phyloP scores from a whole-genome alignment of 2,113 vertebrate genomes.

The Chloropsis hardwickii region DNA sequence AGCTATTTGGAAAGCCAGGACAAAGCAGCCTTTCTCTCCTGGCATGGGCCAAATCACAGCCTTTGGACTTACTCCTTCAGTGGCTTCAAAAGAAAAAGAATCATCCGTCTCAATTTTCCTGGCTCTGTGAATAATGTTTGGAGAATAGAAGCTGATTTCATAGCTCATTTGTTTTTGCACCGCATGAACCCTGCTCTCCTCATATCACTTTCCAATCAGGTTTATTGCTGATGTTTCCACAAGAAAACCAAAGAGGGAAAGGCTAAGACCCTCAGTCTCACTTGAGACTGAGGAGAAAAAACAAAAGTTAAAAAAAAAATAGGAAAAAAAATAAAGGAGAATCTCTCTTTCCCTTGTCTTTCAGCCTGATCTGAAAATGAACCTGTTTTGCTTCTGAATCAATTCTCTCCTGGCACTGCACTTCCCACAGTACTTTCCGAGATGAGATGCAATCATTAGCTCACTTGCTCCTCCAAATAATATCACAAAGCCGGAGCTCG shows the following conservation, averaged over 20 bases:
- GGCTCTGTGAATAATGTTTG: constrained; percentile 71
- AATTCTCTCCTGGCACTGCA: constrained; percentile 5
- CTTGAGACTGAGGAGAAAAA: not conserved
- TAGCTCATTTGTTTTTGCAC: constrained; percentile 70
- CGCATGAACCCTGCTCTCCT: constrained; percentile 45
- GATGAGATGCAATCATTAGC: constrained; percentile 1
- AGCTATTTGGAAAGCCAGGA: constrained; percentile 70
- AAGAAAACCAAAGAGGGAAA: constrained; percentile 4
- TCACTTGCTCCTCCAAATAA: constrained; percentile 14
- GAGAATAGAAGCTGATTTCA: constrained; percentile 77
- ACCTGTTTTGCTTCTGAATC: constrained; percentile 47
- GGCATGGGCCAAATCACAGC: constrained; percentile 70
- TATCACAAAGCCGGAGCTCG: not conserved
- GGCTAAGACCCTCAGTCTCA: constrained; percentile 19
- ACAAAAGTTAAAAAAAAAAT: not conserved
- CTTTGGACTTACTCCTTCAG: constrained; percentile 61
- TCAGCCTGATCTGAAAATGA: constrained; percentile 39
- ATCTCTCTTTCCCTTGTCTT: constrained; percentile 56
- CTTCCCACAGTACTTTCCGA: not conserved
- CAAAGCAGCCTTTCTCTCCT: constrained; percentile 57
- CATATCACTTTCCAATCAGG: constrained; percentile 69
- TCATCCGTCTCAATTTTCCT: constrained; percentile 74
- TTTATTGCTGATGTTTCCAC: constrained; percentile 48
- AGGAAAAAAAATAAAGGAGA: not conserved
- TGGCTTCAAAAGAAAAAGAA: constrained; percentile 56